A percentile compares a stretch with the other conserved stretches of the same genome.
Conservation (phyloP, 2,797 vertebrate species). For the Orestias chungarensis region DNA sequence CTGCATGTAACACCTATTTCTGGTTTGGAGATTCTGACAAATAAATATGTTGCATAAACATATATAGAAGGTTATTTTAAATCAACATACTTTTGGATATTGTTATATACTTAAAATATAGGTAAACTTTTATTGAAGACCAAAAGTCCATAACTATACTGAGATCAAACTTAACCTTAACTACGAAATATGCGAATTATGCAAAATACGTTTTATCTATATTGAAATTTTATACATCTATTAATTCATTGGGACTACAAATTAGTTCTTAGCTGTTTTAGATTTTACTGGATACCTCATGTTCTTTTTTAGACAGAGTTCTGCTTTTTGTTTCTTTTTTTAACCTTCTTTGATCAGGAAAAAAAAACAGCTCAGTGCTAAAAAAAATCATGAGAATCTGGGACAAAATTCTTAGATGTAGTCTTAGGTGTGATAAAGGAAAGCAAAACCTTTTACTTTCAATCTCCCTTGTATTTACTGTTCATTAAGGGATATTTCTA, state of each 20-base stretch:
- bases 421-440: conserved; percentile 11
- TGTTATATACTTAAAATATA: not conserved
- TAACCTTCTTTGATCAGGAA: conserved; percentile 45
- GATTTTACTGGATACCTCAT: conserved; percentile 41
- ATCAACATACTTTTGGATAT: not conserved
- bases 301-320: conserved; percentile 53
- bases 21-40: not conserved
- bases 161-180: not conserved
- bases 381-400: not conserved
- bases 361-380: conserved; percentile 30
- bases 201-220: not conserved
- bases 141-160: not conserved
- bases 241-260: conserved; percentile 32
- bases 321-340: conserved; percentile 28
- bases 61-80: too few relatives aligned
- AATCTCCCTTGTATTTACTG: conserved; percentile 10
- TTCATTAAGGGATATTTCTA: conserved; percentile 55
- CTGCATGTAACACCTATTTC: not conserved
- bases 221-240: conserved; percentile 20
- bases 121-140: not conserved
- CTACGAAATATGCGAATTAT: not conserved
- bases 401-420: not conserved
- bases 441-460: not conserved
- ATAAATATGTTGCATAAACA: too few relatives aligned
- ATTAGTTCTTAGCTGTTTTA: conserved; percentile 42